Evolutionary conservation across 2,888 invertebrate species (phyloP).

Genomic region (Agrilus biguttatus): DNA sequence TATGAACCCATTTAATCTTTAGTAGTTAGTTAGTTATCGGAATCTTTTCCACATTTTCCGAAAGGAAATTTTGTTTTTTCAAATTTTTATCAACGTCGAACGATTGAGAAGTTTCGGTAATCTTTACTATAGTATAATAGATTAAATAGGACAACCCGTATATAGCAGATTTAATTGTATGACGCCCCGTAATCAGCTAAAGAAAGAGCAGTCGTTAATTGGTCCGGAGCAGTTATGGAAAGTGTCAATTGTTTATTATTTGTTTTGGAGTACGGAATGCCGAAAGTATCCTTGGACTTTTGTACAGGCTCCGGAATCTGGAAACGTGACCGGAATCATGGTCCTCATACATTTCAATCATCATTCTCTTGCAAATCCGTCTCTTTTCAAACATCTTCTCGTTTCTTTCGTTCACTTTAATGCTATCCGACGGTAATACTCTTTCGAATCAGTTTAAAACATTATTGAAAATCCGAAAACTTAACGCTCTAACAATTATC

Average conservation of each 20-base stretch:
- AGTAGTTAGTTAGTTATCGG: no score
- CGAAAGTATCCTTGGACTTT: conserved; percentile 27
- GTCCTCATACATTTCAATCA: conserved; percentile 22
- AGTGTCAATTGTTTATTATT: conserved; percentile 29
- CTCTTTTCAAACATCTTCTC: conserved; percentile 1
- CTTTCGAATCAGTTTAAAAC: neutral
- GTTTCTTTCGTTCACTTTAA: neutral
- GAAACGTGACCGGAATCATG: conserved; percentile 22
- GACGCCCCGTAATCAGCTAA: no score
- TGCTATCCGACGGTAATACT: neutral
- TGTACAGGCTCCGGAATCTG: conserved; percentile 20
- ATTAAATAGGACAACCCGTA: no score
- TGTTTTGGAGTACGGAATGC: conserved; percentile 26
- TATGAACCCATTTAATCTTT: no score
- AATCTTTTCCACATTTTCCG: no score
- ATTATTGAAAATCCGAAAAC: no score
- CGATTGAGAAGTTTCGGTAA: no score
- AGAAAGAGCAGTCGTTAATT: conserved; percentile 12
- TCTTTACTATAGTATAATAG: no score
- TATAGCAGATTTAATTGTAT: no score
- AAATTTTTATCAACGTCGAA: no score
- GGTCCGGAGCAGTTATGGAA: conserved; percentile 21
- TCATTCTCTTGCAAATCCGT: conserved; percentile 10
- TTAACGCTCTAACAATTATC: no score
- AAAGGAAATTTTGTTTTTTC: no score